phyloP scores from a whole-genome alignment of 1,140 invertebrate genomes.

The Telenomus remus region DNA sequence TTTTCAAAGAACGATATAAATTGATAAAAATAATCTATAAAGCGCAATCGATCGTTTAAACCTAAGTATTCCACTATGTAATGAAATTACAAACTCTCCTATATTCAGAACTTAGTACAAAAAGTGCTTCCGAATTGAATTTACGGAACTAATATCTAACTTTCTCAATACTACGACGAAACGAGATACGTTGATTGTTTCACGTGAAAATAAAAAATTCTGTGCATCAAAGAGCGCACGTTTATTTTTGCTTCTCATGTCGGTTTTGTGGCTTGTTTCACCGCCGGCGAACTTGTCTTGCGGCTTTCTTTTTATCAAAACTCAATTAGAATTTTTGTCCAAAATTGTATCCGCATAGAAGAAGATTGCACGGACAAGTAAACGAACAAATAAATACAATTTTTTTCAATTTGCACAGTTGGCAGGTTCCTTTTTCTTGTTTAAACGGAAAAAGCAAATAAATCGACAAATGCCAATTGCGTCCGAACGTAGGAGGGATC shows the following conservation, averaged over 20 bases:
- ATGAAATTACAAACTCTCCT: too few relatives aligned
- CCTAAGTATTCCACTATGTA: too few relatives aligned
- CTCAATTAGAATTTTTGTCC: too few relatives aligned
- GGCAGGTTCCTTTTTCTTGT: constrained; percentile 24
- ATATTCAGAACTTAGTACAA: not conserved
- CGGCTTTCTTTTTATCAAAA: too few relatives aligned
- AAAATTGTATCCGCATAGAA: too few relatives aligned
- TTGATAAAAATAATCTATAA: too few relatives aligned
- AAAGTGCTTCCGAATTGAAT: constrained; percentile 13
- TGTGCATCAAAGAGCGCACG: not conserved
- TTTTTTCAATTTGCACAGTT: constrained; percentile 29
- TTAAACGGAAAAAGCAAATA: constrained; percentile 38
- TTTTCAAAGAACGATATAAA: too few relatives aligned
- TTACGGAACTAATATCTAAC: constrained; percentile 7
- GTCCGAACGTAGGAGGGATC: constrained; percentile 27
- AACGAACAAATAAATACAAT: not conserved
- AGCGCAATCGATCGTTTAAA: too few relatives aligned
- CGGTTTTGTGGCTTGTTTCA: constrained; percentile 2
- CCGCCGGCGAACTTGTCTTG: not conserved
- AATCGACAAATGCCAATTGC: constrained; percentile 56
- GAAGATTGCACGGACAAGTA: not conserved
- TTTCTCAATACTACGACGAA: constrained; percentile 5
- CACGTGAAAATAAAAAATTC: constrained; percentile 1
- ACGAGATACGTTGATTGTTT: constrained; percentile 25
- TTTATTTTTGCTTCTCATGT: too few relatives aligned